These are phyloP conservation scores for Cynoglossus semilaevis DNA, from an alignment of 2,113 vertebrate genomes.

Conservation along the genomic window DNA sequence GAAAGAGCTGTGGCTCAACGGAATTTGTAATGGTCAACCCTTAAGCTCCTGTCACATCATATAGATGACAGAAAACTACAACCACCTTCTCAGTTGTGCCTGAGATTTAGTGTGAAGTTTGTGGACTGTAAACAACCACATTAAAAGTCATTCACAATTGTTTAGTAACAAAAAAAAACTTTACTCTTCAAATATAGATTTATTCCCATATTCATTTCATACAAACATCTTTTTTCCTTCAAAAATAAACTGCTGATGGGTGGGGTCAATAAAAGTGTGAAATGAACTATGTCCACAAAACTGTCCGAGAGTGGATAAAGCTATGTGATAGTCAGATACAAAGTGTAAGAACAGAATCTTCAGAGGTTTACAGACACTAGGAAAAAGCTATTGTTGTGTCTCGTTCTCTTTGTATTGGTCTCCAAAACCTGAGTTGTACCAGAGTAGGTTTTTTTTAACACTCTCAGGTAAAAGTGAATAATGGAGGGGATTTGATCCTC, in stretches of 20 bases:
- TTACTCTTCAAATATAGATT: conserved; percentile 71
- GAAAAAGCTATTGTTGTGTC: conserved; percentile 4
- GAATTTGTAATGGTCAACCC: background rate
- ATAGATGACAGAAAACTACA: background rate
- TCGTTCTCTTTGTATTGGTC: conserved; percentile 36
- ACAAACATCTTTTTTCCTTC: conserved; percentile 62
- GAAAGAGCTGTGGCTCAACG: conserved; percentile 1
- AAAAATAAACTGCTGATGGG: conserved; percentile 61
- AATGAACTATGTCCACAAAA: conserved; percentile 33
- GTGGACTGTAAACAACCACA: background rate
- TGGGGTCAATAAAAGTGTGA: conserved; percentile 55
- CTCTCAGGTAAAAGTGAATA: conserved; percentile 5
- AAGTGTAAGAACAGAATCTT: conserved; percentile 29
- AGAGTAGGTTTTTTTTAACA: conserved; percentile 18
- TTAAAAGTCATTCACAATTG: background rate
- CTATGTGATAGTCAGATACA: conserved; percentile 42
- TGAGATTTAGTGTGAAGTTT: too few species aligned
- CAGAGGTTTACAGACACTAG: conserved; percentile 19
- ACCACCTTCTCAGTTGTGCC: too few species aligned
- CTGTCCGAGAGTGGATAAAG: conserved; percentile 37
- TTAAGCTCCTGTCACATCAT: background rate
- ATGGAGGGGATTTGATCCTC: conserved; percentile 27
- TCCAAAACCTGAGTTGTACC: conserved; percentile 57
- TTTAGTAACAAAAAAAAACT: conserved; percentile 11
- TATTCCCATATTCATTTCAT: conserved; percentile 63